Evolutionary conservation across 2,797 vertebrate species (phyloP).

Genomic region (Cheirogaleus major): DNA sequence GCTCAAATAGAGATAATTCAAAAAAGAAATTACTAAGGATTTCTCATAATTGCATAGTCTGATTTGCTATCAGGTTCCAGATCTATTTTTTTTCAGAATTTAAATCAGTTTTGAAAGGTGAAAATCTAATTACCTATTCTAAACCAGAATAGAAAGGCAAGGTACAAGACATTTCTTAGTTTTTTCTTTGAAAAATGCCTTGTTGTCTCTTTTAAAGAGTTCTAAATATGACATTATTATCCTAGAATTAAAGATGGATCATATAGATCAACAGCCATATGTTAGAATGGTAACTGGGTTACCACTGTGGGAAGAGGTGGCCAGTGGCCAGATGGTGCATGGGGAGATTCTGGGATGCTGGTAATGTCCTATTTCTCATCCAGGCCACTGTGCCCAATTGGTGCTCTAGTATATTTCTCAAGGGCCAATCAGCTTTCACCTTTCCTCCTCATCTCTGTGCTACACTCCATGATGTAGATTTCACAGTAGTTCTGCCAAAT

Average conservation of each 20-base stretch:
- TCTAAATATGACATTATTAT: neutral
- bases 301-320: too few species aligned
- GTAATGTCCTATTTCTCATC: neutral
- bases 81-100: neutral
- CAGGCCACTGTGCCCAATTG: neutral
- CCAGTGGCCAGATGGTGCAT: neutral
- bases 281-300: neutral
- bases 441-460: fast-evolving
- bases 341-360: neutral
- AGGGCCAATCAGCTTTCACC: neutral
- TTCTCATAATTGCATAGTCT: constrained; percentile 21
- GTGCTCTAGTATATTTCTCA: neutral
- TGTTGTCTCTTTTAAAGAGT: neutral
- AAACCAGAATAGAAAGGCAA: neutral
- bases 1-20: neutral
- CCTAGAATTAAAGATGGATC: neutral
- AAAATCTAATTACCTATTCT: neutral
- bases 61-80: neutral
- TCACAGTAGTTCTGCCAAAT: neutral
- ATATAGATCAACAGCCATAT: neutral
- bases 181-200: neutral
- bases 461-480: neutral
- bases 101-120: constrained; percentile 27
- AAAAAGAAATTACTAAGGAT: neutral
- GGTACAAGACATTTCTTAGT: neutral